Base-by-base conservation (phyloP, 1,140 invertebrate genomes). In the Kradibia gibbosae region DNA sequence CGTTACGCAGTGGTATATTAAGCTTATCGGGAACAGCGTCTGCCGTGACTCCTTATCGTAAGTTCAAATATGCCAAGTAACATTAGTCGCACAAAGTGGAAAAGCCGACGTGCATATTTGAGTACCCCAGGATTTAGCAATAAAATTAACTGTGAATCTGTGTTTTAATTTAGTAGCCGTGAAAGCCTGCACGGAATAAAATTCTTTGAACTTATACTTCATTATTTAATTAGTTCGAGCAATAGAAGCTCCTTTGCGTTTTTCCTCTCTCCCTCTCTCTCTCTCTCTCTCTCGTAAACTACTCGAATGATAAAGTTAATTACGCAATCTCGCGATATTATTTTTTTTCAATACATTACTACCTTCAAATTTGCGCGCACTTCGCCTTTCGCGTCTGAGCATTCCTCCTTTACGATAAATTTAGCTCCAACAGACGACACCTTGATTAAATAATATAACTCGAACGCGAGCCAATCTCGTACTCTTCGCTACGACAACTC, bases 1-100 rank as follows among this genome's bases (percentile, higher is more conserved):
- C 53, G 78, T 80, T 80, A 73, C 10, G 22, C 73, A 25, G 73
- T 45, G n/a, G 73, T 39, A 22, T 25, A 15, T 28, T 71, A 36
- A 17, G 39, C 60, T 78, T 78, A 78, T 78, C 65, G 5, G 48
- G 34, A 25, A 48, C 48, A 53, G 34, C 34, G 34, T 34, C 36
- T 34, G 45, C 28, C 48, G 62, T n/a, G 31, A 31, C 34, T 39
- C n/a, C 39, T 76, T 76, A 76, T 76, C 57, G 55, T 42, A 22
- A 67, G 34, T 67, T 36, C 62, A 67, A 67, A 67, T 53, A 73
- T 73, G 28, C 55, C 34, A 75, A 25, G 34, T 60, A 34, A 31
- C 25, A 77, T 42, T 28, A 77, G 22, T 42, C 36, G 22, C 34
- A n/a, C 48, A 53, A 50, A 20, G 25, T 53, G 71, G 25, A 60